A percentile compares a stretch with the other conserved stretches of the same genome.
Evolutionary conservation across 2,797 vertebrate genomes (phyloP).

Genomic region (Pangasius sanitwongsei): DNA sequence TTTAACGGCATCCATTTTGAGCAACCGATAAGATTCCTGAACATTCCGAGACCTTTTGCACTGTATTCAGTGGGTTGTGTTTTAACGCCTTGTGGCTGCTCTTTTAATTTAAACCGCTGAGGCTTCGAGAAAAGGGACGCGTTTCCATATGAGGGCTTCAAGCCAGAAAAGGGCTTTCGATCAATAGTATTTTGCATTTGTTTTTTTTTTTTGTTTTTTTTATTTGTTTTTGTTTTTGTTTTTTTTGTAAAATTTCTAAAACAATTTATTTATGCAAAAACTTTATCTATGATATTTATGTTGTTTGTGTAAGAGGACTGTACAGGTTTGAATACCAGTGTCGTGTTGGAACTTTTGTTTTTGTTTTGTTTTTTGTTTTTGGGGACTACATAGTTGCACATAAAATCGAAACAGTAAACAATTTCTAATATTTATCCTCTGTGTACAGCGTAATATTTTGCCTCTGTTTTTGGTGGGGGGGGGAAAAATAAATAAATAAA

Average conservation of each 20-base stretch:
- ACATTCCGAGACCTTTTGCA: constrained; percentile 61
- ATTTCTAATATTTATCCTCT: constrained; percentile 62
- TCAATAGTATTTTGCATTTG: constrained; percentile 45
- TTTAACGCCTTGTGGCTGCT: constrained; percentile 30
- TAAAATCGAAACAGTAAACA: constrained; percentile 63
- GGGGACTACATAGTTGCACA: constrained; percentile 62
- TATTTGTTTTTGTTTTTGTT: background rate
- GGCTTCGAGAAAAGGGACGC: background rate
- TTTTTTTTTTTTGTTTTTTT: constrained; percentile 50
- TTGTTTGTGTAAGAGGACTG: constrained; percentile 53
- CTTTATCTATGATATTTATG: constrained; percentile 64
- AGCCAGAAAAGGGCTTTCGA: constrained; percentile 61
- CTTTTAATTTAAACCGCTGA: constrained; percentile 34
- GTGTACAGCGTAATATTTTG: constrained; percentile 53
- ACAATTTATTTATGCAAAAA: constrained; percentile 66
- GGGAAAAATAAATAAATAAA: constrained; percentile 35
- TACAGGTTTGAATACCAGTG: constrained; percentile 53
- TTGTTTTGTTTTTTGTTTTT: constrained; percentile 14
- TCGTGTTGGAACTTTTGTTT: constrained; percentile 48
- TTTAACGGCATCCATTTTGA: constrained; percentile 28
- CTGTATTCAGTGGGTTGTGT: constrained; percentile 53
- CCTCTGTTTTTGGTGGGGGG: constrained; percentile 39
- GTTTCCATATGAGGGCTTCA: background rate
- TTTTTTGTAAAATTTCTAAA: constrained; percentile 53
- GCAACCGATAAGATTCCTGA: constrained; percentile 33